phyloP scores from a whole-genome alignment of 2,113 vertebrate genomes.

The Seriola rivoliana region DNA sequence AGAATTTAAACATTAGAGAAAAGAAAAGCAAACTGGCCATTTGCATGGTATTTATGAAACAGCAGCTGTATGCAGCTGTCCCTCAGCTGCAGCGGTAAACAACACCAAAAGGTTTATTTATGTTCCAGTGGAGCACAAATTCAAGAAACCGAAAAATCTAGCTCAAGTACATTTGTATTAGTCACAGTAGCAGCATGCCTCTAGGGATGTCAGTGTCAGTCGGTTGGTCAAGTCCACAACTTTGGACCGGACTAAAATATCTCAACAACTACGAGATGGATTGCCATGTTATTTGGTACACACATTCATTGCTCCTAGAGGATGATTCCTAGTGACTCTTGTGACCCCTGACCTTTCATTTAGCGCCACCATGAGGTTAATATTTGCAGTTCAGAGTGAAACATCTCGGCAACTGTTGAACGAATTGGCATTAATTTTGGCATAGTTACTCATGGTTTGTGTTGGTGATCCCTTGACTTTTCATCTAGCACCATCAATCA shows the following conservation, averaged over 20 bases:
- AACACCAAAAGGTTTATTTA: slow-evolving; percentile 35
- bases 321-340: not conserved
- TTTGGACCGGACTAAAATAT: not conserved
- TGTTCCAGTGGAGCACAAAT: not conserved
- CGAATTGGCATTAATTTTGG: not conserved
- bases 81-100: slow-evolving; percentile 25
- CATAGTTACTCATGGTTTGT: not conserved
- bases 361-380: not conserved
- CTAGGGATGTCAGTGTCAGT: not conserved
- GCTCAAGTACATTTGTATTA: not conserved
- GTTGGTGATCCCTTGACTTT: not conserved
- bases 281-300: not conserved
- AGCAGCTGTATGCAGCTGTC: slow-evolving; percentile 22
- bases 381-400: not conserved
- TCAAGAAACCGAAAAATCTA: slow-evolving; percentile 1
- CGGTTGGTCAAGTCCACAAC: not conserved
- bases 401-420: not conserved
- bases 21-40: not conserved
- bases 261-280: not conserved
- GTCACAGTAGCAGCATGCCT: not conserved
- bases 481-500: not conserved
- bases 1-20: slow-evolving; percentile 12
- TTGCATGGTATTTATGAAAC: slow-evolving; percentile 1
- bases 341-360: not conserved
- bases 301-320: not conserved